Percentiles rank a stretch among this genome's conserved stretches.
Evolutionary conservation across 2,888 invertebrate genomes (phyloP).

Genomic region (Atrina japonica): DNA sequence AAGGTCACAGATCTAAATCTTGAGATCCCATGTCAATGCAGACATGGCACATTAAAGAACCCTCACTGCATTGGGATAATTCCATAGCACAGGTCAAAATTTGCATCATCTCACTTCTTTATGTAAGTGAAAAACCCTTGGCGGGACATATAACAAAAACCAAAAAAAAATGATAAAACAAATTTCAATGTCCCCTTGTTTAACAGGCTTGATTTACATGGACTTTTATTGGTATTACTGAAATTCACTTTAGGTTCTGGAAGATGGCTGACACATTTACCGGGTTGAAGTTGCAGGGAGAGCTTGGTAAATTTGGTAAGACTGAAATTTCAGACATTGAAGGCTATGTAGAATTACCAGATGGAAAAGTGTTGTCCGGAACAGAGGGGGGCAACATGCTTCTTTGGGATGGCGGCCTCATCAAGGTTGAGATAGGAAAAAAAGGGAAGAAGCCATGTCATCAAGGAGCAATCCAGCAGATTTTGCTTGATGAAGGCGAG

Average conservation of each 20-base stretch:
- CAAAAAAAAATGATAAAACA: background rate
- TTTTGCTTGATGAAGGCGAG: slow-evolving; percentile 83
- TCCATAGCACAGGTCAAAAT: too few relatives aligned
- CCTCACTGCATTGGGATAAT: too few relatives aligned
- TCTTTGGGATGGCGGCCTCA: slow-evolving; percentile 94
- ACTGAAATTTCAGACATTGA: slow-evolving; percentile 95
- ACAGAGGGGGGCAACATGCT: slow-evolving; percentile 95
- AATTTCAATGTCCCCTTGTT: background rate
- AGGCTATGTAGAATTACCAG: slow-evolving; percentile 91
- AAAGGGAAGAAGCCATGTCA: slow-evolving; percentile 87
- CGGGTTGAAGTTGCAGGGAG: slow-evolving; percentile 92
- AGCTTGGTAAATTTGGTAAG: slow-evolving; percentile 94
- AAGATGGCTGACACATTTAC: slow-evolving; percentile 95
- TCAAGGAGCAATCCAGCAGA: slow-evolving; percentile 87
- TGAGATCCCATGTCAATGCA: too few relatives aligned
- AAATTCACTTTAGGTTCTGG: slow-evolving; percentile 88
- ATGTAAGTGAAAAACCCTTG: background rate
- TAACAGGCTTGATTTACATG: background rate
- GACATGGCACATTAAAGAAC: too few relatives aligned
- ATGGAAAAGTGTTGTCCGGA: slow-evolving; percentile 94
- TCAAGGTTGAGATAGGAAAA: slow-evolving; percentile 85
- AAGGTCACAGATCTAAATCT: too few relatives aligned
- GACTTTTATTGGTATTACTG: too few relatives aligned
- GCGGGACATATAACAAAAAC: background rate
- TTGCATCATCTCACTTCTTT: too few relatives aligned